These are phyloP conservation scores for Drosophila obscura DNA, from an alignment of 1,140 invertebrate species.

Conservation along the genomic window DNA sequence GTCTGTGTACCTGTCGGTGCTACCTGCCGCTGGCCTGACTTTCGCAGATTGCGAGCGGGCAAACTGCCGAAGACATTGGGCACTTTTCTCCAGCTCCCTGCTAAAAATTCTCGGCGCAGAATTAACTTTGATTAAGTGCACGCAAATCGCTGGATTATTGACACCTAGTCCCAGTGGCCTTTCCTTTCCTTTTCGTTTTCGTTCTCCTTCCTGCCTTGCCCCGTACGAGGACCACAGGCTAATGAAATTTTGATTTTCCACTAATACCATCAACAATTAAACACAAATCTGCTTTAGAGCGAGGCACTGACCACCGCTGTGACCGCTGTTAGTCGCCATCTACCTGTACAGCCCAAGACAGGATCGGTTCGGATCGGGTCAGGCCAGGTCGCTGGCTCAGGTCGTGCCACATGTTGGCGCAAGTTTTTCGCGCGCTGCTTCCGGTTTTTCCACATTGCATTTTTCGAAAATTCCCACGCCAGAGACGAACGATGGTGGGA, in stretches of 20 bases:
- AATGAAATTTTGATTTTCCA: slow-evolving; percentile 77
- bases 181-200: no score
- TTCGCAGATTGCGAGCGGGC: slow-evolving; percentile 24
- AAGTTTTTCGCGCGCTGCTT: slow-evolving; percentile 62
- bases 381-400: slow-evolving; percentile 22
- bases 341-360: slow-evolving; percentile 38
- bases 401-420: slow-evolving; percentile 72
- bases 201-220: no score
- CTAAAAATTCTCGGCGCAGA: slow-evolving; percentile 4
- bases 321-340: not conserved
- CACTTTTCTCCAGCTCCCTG: not conserved
- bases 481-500: slow-evolving; percentile 7
- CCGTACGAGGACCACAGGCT: not conserved
- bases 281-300: slow-evolving; percentile 15
- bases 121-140: slow-evolving; percentile 80
- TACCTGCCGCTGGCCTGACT: slow-evolving; percentile 61
- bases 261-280: slow-evolving; percentile 83
- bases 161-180: slow-evolving; percentile 53
- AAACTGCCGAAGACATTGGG: not conserved
- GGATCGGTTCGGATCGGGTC: slow-evolving; percentile 2
- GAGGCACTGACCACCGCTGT: not conserved
- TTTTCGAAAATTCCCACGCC: slow-evolving; percentile 77
- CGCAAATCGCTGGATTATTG: slow-evolving; percentile 74
- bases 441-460: slow-evolving; percentile 71
- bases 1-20: slow-evolving; percentile 12